A percentile compares a stretch with the other conserved stretches of the same genome.
These are phyloP conservation scores for Hylyphantes graminicola DNA, from an alignment of 1,140 invertebrate species.

Conservation along the genomic window DNA sequence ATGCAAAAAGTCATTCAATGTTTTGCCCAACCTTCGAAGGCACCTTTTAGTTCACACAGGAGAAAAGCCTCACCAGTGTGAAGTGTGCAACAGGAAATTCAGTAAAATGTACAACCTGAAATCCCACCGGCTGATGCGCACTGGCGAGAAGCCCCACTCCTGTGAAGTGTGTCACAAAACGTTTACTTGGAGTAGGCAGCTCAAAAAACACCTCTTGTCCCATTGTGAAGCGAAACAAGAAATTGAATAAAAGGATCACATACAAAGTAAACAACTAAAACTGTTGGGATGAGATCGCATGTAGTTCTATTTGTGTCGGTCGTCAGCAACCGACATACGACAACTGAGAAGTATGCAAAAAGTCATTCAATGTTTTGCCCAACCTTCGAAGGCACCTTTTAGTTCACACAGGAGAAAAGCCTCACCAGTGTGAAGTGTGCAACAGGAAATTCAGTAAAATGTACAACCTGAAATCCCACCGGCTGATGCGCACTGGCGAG, in stretches of 20 bases:
- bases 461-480: slow-evolving; percentile 66
- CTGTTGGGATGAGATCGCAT: too few relatives aligned
- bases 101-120: slow-evolving; percentile 67
- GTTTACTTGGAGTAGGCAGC: slow-evolving; percentile 64
- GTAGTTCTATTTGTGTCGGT: too few relatives aligned
- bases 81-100: slow-evolving; percentile 66
- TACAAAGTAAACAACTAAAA: too few relatives aligned
- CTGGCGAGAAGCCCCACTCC: slow-evolving; percentile 63
- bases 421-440: slow-evolving; percentile 75
- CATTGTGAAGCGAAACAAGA: slow-evolving; percentile 66
- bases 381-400: slow-evolving; percentile 82
- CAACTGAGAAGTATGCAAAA: slow-evolving; percentile 86
- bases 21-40: slow-evolving; percentile 73
- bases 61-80: slow-evolving; percentile 87
- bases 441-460: slow-evolving; percentile 67
- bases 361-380: slow-evolving; percentile 77
- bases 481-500: slow-evolving; percentile 63
- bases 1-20: slow-evolving; percentile 83
- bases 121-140: slow-evolving; percentile 65
- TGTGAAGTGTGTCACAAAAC: slow-evolving; percentile 62
- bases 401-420: slow-evolving; percentile 97
- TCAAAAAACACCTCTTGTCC: slow-evolving; percentile 66
- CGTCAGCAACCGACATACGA: slow-evolving; percentile 83
- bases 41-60: slow-evolving; percentile 96
- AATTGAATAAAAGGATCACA: too few relatives aligned